A percentile compares a stretch with the other conserved stretches of the same genome.
Evolutionary conservation across 1,140 invertebrate genomes (phyloP).

Genomic region (Propsilocerus akamusi): DNA sequence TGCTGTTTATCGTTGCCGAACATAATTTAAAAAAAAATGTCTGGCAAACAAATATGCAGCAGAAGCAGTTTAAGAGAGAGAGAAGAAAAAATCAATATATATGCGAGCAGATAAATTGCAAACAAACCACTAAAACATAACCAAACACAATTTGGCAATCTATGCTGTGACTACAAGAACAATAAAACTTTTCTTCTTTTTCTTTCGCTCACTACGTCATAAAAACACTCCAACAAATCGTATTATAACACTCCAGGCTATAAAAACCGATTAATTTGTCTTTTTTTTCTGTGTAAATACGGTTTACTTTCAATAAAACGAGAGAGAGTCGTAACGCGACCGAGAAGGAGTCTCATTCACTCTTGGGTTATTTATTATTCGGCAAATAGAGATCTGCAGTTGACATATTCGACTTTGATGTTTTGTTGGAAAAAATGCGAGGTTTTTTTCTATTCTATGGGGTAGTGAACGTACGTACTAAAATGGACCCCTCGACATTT

Average conservation of each 20-base stretch:
- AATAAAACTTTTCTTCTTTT: not conserved
- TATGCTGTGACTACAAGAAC: not conserved
- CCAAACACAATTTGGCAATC: not conserved
- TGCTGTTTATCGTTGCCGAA: too few relatives aligned
- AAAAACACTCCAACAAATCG: not conserved
- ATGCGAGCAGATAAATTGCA: not conserved
- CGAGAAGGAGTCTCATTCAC: not conserved
- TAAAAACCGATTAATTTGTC: conserved; percentile 4
- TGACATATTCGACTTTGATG: conserved; percentile 3
- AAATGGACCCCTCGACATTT: too few relatives aligned
- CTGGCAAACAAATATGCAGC: too few relatives aligned
- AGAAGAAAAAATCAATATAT: not conserved
- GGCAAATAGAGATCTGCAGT: not conserved
- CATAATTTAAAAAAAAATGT: too few relatives aligned
- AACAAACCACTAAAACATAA: not conserved
- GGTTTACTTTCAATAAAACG: not conserved
- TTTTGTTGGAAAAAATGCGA: too few relatives aligned
- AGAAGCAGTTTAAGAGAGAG: not conserved
- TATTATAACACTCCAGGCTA: conserved; percentile 2
- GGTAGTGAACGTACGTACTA: too few relatives aligned
- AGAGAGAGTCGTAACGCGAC: too few relatives aligned
- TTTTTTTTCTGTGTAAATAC: not conserved
- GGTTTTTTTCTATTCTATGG: too few relatives aligned
- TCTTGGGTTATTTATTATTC: conserved; percentile 1
- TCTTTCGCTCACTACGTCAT: not conserved